Conservation (phyloP, 2,797 vertebrate genomes). For the Taeniopygia guttata region DNA sequence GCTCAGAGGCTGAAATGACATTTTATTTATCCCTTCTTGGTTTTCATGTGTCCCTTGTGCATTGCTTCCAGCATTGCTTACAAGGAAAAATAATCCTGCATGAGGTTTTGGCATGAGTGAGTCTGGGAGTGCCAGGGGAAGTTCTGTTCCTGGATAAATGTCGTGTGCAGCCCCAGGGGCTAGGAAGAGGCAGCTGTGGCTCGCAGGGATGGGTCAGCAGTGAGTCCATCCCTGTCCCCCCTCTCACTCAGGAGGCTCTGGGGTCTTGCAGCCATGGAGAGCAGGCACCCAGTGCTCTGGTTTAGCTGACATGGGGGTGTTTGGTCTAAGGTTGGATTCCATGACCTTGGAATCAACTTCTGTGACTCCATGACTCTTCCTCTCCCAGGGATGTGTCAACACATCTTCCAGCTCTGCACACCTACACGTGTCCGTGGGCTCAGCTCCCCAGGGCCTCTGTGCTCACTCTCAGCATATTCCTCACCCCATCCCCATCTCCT, state of each 20-base stretch:
- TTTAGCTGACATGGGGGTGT: background rate
- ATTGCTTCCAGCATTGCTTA: background rate
- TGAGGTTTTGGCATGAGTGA: background rate
- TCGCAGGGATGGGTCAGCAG: accelerated
- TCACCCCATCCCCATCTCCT: accelerated
- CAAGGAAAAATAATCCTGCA: background rate
- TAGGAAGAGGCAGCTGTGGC: background rate
- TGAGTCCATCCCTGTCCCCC: background rate
- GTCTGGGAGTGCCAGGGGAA: background rate
- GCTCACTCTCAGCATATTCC: accelerated
- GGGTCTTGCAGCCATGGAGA: background rate
- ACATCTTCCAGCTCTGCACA: background rate
- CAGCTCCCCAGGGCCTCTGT: background rate
- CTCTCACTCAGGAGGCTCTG: background rate
- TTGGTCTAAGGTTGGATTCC: background rate
- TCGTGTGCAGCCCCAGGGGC: background rate
- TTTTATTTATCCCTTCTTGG: slow-evolving; percentile 25
- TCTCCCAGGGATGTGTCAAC: accelerated
- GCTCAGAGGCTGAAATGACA: background rate
- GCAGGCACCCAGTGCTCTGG: background rate
- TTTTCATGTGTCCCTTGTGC: background rate
- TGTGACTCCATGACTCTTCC: background rate
- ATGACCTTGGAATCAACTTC: background rate
- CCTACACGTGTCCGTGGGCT: accelerated
- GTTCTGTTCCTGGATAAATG: background rate